Evolutionary conservation across 1,140 invertebrate species (phyloP), one percentile per base, ranked within the genome.

Genomic region (Drosophila varians): DNA sequence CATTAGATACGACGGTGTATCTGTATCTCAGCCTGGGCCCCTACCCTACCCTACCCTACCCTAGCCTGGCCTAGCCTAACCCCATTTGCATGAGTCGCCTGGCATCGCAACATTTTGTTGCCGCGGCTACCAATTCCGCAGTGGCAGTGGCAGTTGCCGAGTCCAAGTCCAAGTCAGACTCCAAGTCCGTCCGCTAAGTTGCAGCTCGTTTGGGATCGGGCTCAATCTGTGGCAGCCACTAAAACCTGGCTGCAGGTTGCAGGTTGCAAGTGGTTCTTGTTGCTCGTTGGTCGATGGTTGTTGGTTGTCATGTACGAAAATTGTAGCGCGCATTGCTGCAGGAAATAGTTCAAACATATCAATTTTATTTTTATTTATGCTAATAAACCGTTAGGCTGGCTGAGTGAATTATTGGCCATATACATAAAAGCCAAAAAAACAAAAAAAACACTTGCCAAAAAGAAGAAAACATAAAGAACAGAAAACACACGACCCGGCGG

Each of bases 301-400:
- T 87, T 87, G 68, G 68, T 86, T 87, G 80, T 87, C 82, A 87
- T 87, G 82, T 87, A 77, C 64, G 82, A 84, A 84, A 87, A 87
- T 87, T 87, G 82, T 84, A 84, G 80, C 80, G 80, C 80, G 80
- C 80, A 84, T 82, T 87, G 82, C 82, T 82, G 77, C 77, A 87
- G 82, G 82, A 87, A 87, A 87, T 87, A 87, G 82, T 87, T 87
- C 82, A 87, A 87, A 87, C 82, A 87, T 87, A 87, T 87, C 82
- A 87, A 87, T 87, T 87, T 87, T 86, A 86, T 86, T 87, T 86
- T 86, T 86, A 86, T 86, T 86, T 86, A 86, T 84, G 80, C 80
- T 84, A 84, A 84, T 84, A 84, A 86, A 84, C 80, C 80, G 80
- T 84, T 84, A 84, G 66, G 61, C 80, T 54, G 76, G 61, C 76